Percentiles rank a stretch among this genome's conserved stretches.
Evolutionary conservation across 37 sponge, comb jelly and placozoan species (phyloP).

Genomic region (Diacarnus erythraeanus): DNA sequence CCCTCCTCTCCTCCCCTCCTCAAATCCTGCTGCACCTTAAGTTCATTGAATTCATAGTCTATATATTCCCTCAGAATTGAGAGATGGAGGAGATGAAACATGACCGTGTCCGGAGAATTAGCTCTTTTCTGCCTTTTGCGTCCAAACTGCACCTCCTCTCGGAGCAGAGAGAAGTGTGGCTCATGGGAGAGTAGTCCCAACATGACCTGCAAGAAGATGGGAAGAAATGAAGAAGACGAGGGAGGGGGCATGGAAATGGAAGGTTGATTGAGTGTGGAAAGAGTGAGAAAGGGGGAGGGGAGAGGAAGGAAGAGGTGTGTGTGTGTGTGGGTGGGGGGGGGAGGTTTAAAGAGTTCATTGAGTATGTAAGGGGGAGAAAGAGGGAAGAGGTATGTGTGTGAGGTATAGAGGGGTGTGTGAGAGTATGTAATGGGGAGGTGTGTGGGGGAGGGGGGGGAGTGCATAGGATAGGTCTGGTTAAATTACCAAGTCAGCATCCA

Average conservation of each 20-base stretch:
- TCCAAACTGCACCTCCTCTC: conserved; percentile 96
- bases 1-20: neutral
- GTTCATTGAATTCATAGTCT: conserved; percentile 77
- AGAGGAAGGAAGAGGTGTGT: neutral
- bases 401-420: neutral
- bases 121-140: conserved; percentile 57
- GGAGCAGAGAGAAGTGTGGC: conserved; percentile 94
- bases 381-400: neutral
- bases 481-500: conserved; percentile 96
- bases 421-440: neutral
- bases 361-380: conserved; percentile 2
- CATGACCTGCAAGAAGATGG: conserved; percentile 70
- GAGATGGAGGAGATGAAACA: conserved; percentile 96
- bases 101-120: conserved; percentile 73
- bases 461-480: neutral
- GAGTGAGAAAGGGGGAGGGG: neutral
- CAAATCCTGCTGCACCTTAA: conserved; percentile 52
- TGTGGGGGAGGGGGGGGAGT: neutral
- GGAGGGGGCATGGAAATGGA: neutral
- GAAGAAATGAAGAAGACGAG: neutral
- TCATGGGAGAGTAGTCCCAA: conserved; percentile 93
- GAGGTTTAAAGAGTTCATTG: neutral
- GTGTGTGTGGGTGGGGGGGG: neutral
- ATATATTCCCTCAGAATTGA: conserved; percentile 93
- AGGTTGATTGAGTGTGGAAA: neutral